Evolutionary conservation across 2,113 vertebrate species (phyloP).

Genomic region (Microcebus ravelobensis): DNA sequence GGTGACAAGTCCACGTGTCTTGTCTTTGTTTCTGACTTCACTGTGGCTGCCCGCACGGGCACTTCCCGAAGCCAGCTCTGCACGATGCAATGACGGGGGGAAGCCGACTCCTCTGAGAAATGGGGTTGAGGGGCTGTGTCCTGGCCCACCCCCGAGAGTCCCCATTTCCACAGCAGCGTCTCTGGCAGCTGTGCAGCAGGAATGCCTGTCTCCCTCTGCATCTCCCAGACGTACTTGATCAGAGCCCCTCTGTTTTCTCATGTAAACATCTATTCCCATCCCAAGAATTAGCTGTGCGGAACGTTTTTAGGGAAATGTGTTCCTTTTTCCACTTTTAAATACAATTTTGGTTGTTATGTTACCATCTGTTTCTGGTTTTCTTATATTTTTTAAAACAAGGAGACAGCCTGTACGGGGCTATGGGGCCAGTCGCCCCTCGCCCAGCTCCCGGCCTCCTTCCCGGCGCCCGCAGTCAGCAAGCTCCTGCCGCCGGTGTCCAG

Average conservation of each 20-base stretch:
- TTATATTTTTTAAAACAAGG: neutral
- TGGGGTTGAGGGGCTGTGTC: rapidly evolving
- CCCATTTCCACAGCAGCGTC: too few species aligned
- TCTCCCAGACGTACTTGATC: neutral
- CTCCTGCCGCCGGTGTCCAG: neutral
- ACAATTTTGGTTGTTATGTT: neutral
- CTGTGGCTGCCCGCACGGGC: neutral
- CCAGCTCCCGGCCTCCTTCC: neutral
- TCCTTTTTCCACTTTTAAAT: conserved; percentile 23
- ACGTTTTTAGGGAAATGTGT: neutral
- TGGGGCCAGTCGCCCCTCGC: rapidly evolving
- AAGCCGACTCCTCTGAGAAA: neutral
- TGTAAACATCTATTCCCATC: neutral
- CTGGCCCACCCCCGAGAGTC: neutral
- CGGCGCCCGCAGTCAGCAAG: rapidly evolving
- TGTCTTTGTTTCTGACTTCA: neutral
- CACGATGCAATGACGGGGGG: neutral
- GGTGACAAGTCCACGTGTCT: neutral
- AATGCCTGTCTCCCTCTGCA: neutral
- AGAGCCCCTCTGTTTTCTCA: neutral
- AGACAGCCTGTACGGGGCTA: neutral
- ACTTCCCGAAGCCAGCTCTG: neutral
- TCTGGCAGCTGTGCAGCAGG: too few species aligned
- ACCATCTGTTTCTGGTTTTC: conserved; percentile 16
- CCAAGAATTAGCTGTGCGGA: neutral